Evolutionary conservation across 2,797 vertebrate species (phyloP), one percentile per base, ranked within the genome.

Genomic region (Brachymystax lenok): DNA sequence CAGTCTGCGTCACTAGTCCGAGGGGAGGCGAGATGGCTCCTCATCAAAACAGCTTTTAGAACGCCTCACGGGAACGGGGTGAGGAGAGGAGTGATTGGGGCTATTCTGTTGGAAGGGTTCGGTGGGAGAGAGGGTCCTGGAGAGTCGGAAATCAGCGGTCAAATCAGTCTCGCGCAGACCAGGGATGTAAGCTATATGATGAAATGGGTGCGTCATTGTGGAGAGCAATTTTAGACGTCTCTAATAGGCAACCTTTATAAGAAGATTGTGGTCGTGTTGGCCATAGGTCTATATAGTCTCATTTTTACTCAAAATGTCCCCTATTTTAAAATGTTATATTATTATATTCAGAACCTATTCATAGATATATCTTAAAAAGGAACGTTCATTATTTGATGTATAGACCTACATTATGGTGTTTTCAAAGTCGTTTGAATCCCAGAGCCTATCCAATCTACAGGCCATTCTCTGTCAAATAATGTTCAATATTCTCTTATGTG

Each of bases 41-140:
- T 97, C 97, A 97, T 97, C 96, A 96, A 97, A 97, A 96, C 95
- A 92, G 94, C 95, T 95, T 92, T 92, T 91, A 92, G 88, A 89
- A 89, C 82, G 84, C 87, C 90, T 88, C 89, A 87, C 88, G 86
- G 86, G 78, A 83, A 90, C 91, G 87, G 91, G 91, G 91, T 86
- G 87, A 90, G 80, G 88, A 88, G 85, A 88, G 87, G 88, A 91
- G 90, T 93, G 92, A 93, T 93, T 93, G 92, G 90, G 85, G 80
- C 90, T 89, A 92, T 92, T 92, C 91, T 92, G 88, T 89, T 78
- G 71, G 84, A 64, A 84, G 85, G 87, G 89, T 86, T 83, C 80
- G 87, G 86, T 87, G 89, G 85, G 89, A 86, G 83, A 88, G 84
- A 87, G 86, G 88, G 87, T 86, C 87, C 87, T 78, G 81, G 77